A percentile compares a stretch with the other conserved stretches of the same genome.
phyloP scores from a whole-genome alignment of 2,797 vertebrate species.

The Sebastes matsubarae region DNA sequence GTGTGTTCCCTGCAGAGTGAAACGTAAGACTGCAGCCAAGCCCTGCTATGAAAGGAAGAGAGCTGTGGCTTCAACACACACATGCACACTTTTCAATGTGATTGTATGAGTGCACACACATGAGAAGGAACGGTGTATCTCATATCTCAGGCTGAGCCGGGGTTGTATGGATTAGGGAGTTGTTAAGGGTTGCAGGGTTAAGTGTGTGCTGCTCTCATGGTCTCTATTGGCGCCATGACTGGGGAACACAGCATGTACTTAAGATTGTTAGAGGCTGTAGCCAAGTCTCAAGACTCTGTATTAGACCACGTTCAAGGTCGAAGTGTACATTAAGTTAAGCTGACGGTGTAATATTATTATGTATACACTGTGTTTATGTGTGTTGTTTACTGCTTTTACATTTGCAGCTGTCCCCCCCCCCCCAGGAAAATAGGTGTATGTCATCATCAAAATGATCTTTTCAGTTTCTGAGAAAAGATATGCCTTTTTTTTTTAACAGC shows the following conservation, averaged over 20 bases:
- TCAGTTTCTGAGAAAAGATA: background rate
- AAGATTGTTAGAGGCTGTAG: conserved; percentile 41
- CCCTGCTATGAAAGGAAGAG: conserved; percentile 38
- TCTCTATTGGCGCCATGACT: conserved; percentile 57
- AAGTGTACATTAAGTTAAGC: conserved; percentile 36
- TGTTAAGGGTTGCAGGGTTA: conserved; percentile 52
- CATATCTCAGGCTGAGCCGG: conserved; percentile 34
- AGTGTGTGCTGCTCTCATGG: conserved; percentile 56
- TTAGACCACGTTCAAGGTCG: conserved; percentile 46
- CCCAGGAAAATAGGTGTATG: background rate
- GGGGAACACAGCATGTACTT: conserved; percentile 54
- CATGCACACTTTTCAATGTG: conserved; percentile 14
- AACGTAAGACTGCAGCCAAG: conserved; percentile 59
- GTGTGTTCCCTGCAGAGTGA: conserved; percentile 50
- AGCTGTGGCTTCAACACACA: conserved; percentile 18
- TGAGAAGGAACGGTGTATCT: conserved; percentile 38
- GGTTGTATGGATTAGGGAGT: conserved; percentile 43
- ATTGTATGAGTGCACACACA: conserved; percentile 17
- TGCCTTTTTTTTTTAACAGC: background rate
- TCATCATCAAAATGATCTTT: background rate
- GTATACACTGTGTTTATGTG: conserved; percentile 17
- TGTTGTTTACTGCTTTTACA: background rate
- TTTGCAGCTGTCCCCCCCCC: background rate
- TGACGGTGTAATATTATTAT: conserved; percentile 19
- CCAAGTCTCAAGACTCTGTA: conserved; percentile 30